Evolutionary conservation across 2,888 invertebrate species (phyloP), one percentile per base, ranked within the genome.

Genomic region (Desoria tigrina): DNA sequence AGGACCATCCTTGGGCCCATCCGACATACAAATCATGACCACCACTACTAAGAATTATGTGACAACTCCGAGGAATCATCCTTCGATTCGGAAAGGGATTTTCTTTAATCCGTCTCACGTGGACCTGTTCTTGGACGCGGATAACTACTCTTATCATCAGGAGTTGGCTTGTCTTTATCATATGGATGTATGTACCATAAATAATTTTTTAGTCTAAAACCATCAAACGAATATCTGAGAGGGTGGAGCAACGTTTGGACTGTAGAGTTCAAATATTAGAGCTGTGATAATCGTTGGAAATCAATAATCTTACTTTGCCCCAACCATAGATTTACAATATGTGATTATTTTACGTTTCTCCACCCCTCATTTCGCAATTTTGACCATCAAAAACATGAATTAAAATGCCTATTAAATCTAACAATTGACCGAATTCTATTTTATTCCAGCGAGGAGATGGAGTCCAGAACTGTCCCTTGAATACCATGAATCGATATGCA

Each of bases 131-230:
- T 23, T 64, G 23, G 24, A 57, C 0, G 51, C 50, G 1, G 64
- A 68, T 42, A 68, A 68, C 32, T 64, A 61, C 49, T 32, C 56
- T 18, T 64, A 64, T 32, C 56, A 53, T 37, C 61, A 64, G 2
- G 64, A 68, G 32, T 18, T 64, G 2, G 64, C 61, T 27, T 68
- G 68, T 32, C 26, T 49, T 11, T 68, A 68, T 42, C 68, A 68
- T 42, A 14, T 23, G 4, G 59, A 62, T 51, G 66, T 63, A 59
- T 28, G 24, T 42, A 21, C n/a, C 45, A 45, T 45, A 18, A 16
- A 9, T 55, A 42, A 53, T 21, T 42, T 57, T 39, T 37, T 21
- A 32, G 39, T 9, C 23, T 9, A 9, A 9, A 26, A 7, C 9
- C 11, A 53, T 53, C 7, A 24, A 24, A 24, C n/a, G 2, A 23